Conservation (phyloP, 1,140 invertebrate species). For the Drosophila tani region DNA sequence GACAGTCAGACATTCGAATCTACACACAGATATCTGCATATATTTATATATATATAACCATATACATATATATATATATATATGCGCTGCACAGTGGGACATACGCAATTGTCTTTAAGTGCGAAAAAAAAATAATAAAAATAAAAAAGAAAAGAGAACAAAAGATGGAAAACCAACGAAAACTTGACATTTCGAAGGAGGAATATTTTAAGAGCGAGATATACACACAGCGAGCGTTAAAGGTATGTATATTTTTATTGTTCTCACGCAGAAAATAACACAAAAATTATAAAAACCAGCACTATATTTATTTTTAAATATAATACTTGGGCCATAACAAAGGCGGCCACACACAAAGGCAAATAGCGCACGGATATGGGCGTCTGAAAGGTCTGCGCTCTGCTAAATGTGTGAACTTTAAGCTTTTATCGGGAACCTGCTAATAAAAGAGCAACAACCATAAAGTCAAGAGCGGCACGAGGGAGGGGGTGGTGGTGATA, state of each 20-base stretch:
- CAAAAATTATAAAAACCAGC: constrained; percentile 24
- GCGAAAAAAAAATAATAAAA: constrained; percentile 33
- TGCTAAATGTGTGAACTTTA: constrained; percentile 74
- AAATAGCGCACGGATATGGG: constrained; percentile 4
- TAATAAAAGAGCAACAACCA: constrained; percentile 65
- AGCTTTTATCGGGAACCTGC: constrained; percentile 78
- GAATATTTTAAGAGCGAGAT: constrained; percentile 37
- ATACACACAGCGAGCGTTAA: constrained; percentile 8
- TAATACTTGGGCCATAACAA: constrained; percentile 46
- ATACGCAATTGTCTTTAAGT: constrained; percentile 66
- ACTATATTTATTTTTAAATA: constrained; percentile 73
- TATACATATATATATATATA: constrained; percentile 8
- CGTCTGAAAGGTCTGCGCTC: constrained; percentile 30
- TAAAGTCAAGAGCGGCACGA: constrained; percentile 2
- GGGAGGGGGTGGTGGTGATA: not conserved
- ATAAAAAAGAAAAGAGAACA: constrained; percentile 22
- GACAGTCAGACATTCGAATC: constrained; percentile 70
- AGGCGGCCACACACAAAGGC: constrained; percentile 27
- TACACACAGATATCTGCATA: constrained; percentile 11
- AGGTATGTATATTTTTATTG: constrained; percentile 59
- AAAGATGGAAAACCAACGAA: constrained; percentile 35
- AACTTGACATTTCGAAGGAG: constrained; percentile 67
- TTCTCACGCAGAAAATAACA: constrained; percentile 61
- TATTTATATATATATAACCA: constrained; percentile 2
- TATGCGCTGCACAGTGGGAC: constrained; percentile 67